Conservation (phyloP, 1,140 invertebrate genomes). For the Pomacea maculata region DNA sequence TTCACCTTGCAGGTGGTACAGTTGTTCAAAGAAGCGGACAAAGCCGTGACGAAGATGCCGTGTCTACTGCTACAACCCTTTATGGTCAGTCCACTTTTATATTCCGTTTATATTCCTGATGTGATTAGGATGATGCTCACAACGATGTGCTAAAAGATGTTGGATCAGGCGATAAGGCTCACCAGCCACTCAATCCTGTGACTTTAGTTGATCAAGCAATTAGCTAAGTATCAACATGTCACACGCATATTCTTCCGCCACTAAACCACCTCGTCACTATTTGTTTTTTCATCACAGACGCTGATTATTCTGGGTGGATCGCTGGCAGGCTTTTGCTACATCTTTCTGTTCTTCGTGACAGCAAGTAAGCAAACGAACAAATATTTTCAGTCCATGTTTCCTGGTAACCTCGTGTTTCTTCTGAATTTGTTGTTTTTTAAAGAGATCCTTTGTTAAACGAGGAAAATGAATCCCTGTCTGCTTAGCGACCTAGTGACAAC, state of each 20-base stretch:
- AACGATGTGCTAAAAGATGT: not conserved
- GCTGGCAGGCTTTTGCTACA: slow-evolving; percentile 22
- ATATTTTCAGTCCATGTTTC: no score
- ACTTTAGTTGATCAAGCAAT: no score
- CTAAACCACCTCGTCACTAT: no score
- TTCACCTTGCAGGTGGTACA: slow-evolving; percentile 70
- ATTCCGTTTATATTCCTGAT: not conserved
- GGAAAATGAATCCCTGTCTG: no score
- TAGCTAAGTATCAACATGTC: no score
- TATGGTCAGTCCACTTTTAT: slow-evolving; percentile 66
- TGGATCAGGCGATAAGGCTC: not conserved
- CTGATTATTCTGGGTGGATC: slow-evolving; percentile 22
- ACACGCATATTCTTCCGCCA: no score
- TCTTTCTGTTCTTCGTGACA: slow-evolving; percentile 31
- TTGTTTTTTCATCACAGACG: slow-evolving; percentile 5
- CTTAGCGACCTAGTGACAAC: no score
- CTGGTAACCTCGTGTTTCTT: no score
- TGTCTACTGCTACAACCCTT: slow-evolving; percentile 85
- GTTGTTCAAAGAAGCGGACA: slow-evolving; percentile 87
- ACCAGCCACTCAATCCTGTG: no score
- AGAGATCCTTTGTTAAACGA: no score
- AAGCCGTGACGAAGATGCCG: slow-evolving; percentile 84
- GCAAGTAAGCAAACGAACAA: slow-evolving; percentile 24
- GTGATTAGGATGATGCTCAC: not conserved
- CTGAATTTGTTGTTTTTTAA: no score